Evolutionary conservation across 2,113 vertebrate genomes (phyloP).

Genomic region (Tragelaphus imberbis): DNA sequence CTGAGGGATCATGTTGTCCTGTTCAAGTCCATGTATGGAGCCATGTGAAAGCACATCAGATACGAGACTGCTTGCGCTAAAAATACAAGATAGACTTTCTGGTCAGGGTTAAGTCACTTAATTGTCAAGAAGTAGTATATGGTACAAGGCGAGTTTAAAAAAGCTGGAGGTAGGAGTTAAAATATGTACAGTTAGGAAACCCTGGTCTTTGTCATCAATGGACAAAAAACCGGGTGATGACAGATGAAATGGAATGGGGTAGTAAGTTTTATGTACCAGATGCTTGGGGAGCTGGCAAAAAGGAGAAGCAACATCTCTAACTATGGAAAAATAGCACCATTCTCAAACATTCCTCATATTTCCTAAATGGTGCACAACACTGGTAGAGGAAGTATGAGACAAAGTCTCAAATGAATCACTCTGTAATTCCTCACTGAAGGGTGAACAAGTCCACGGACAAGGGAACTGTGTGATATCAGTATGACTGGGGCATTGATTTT

Average conservation of each 20-base stretch:
- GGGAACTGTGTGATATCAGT: not conserved
- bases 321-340: not conserved
- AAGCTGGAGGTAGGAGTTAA: not conserved
- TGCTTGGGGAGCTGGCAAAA: not conserved
- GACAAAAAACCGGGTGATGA: not conserved
- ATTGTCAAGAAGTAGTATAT: no score
- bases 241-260: not conserved
- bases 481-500: not conserved
- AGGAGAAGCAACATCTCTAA: not conserved
- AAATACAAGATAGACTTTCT: no score
- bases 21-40: no score
- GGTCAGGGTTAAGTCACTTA: fast-evolving
- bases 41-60: no score
- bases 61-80: no score
- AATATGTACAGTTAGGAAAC: not conserved
- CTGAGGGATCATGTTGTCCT: no score
- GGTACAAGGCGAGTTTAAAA: no score
- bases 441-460: not conserved
- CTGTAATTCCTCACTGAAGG: not conserved
- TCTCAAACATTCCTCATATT: not conserved
- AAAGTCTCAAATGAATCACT: not conserved
- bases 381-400: not conserved
- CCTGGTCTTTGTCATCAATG: not conserved
- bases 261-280: not conserved
- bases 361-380: not conserved